These are phyloP conservation scores for Hypsibius dujardini DNA, from an alignment of 1,140 invertebrate genomes.

Conservation along the genomic window DNA sequence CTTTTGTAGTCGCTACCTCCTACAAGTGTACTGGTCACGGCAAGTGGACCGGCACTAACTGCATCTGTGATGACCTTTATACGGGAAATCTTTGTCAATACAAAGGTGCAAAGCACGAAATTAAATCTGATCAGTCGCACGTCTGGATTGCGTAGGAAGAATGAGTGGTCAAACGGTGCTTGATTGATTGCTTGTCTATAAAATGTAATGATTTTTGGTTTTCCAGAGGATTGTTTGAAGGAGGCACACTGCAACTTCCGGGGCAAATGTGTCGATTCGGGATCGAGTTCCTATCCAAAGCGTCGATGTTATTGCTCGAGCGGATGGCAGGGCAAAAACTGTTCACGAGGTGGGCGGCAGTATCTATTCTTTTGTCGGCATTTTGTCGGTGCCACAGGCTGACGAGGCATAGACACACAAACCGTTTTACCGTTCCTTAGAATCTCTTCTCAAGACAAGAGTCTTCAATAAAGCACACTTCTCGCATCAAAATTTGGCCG, in stretches of 20 bases:
- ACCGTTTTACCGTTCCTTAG: background rate
- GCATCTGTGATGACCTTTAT: constrained; percentile 53
- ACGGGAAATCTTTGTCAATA: constrained; percentile 64
- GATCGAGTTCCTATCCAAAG: background rate
- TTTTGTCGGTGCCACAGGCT: background rate
- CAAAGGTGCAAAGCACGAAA: too few species aligned
- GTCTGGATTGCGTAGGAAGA: too few species aligned
- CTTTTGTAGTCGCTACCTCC: constrained; percentile 55
- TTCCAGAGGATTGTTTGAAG: background rate
- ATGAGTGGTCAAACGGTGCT: constrained; percentile 34
- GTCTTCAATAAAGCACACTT: constrained; percentile 6
- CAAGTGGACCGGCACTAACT: constrained; percentile 43
- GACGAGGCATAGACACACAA: background rate
- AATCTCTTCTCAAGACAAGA: background rate
- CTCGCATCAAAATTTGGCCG: background rate
- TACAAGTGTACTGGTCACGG: constrained; percentile 66
- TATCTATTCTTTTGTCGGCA: too few species aligned
- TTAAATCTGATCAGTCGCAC: too few species aligned
- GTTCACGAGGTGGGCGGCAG: background rate
- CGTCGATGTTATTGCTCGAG: background rate
- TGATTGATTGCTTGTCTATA: too few species aligned
- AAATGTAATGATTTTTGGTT: too few species aligned
- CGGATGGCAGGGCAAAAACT: background rate
- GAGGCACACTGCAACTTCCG: background rate
- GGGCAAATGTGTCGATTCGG: constrained; percentile 5